Evolutionary conservation across 2,888 invertebrate genomes (phyloP), one percentile per base, ranked within the genome.

Genomic region (Pherbina coryleti): DNA sequence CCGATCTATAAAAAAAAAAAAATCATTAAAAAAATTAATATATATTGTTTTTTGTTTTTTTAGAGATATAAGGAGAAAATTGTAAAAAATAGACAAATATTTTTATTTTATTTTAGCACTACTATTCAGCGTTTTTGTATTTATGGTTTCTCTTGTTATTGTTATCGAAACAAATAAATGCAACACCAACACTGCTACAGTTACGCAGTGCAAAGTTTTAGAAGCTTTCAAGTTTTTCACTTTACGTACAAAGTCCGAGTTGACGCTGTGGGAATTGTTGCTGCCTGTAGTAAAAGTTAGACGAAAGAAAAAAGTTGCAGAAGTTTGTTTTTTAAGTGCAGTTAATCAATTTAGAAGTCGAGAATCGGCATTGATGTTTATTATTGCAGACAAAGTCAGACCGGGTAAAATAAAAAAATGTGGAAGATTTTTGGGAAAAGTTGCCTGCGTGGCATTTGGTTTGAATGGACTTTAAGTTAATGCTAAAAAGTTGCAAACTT

Each of bases 291-390:
- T 14, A 5, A 66, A 3, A 22, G 25, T 17, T 49, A 7, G 11
- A 25, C 7, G 25, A n/a, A n/a, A 5, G 55, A 28, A 67, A 76
- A 57, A 55, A 69, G 25, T 71, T 37, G 22, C 76, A 66, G 75
- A 87, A 87, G 82, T 87, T 86, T 87, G 84, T 87, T 87, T 83
- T 83, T 86, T 84, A 86, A 88, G 86, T 86, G 87, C 86, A 87
- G 87, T 88, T 88, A 87, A 88, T 88, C 88, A 88, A 88, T 88
- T 88, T 86, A 84, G 83, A 66, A 79, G 79, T 76, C 57, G 66
- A 31, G 53, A 74, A 74, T 62, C 49, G 73, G 28, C 62, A 49
- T 64, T 66, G 53, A 44, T 74, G 66, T 66, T 66, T 74, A 66
- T 66, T 49, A 11, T 62, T 37, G 71, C 55, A 17, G 19, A 55